A percentile compares a stretch with the other conserved stretches of the same genome.
These are phyloP conservation scores for silkworm (Bombyx mori) DNA, from an alignment of 1,140 invertebrate species.

Conservation along the genomic window ASM3026992v2 NC_085125.1:8818501-8819000, in stretches of 20 bases:
- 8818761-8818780: constrained; percentile 37
- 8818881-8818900: constrained; percentile 32
- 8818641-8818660: not conserved
- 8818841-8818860: not conserved
- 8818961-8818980: too few relatives aligned
- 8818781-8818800: constrained; percentile 50
- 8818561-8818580: too few relatives aligned
- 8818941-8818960: too few relatives aligned
- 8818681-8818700: not conserved
- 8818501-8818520: too few relatives aligned
- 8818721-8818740: constrained; percentile 42
- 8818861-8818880: constrained; percentile 42
- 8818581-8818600: too few relatives aligned
- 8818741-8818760: constrained; percentile 33
- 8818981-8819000: too few relatives aligned
- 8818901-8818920: constrained; percentile 26
- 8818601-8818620: not conserved
- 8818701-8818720: constrained; percentile 1
- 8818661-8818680: not conserved
- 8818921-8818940: too few relatives aligned
- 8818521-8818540: too few relatives aligned
- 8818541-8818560: too few relatives aligned
- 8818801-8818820: constrained; percentile 52
- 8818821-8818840: constrained; percentile 17
- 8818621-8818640: not conserved